Evolutionary conservation across 1,140 invertebrate species (phyloP).

Genomic region (Lepidostoma basale): DNA sequence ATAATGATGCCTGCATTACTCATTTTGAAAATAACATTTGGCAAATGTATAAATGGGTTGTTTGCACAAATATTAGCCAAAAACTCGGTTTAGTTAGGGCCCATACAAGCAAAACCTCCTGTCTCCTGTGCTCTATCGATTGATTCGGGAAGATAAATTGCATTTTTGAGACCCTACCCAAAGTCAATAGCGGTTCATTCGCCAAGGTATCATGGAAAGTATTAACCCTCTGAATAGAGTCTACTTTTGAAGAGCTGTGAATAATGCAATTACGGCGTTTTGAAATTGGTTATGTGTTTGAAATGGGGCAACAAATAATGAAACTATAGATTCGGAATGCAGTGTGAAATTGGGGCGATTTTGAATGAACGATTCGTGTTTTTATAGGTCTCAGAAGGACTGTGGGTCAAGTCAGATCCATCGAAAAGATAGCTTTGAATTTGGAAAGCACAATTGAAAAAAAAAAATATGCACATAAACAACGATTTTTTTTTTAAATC

Average conservation of each 20-base stretch:
- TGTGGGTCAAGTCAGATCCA: neutral
- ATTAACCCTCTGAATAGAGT: too few relatives aligned
- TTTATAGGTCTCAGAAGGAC: neutral
- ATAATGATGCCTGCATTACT: too few relatives aligned
- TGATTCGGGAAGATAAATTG: slow-evolving; percentile 45
- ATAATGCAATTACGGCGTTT: neutral
- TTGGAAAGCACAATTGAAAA: too few relatives aligned
- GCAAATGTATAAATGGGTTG: slow-evolving; percentile 1
- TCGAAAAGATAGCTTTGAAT: too few relatives aligned
- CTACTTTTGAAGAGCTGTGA: too few relatives aligned
- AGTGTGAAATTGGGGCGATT: slow-evolving; percentile 45
- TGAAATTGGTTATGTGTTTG: neutral
- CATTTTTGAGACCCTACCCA: slow-evolving; percentile 35
- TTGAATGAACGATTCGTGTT: slow-evolving; percentile 4
- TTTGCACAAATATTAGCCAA: slow-evolving; percentile 44
- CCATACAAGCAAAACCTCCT: slow-evolving; percentile 1
- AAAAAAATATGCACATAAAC: too few relatives aligned
- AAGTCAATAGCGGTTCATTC: neutral
- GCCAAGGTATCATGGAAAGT: too few relatives aligned
- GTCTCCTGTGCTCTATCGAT: slow-evolving; percentile 33
- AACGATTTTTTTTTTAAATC: too few relatives aligned
- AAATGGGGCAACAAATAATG: slow-evolving; percentile 17
- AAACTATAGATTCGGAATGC: slow-evolving; percentile 40
- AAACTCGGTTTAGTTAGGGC: slow-evolving; percentile 38
- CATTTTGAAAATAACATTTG: neutral